phyloP scores from a whole-genome alignment of 2,113 vertebrate genomes.

The Prolemur simus region DNA sequence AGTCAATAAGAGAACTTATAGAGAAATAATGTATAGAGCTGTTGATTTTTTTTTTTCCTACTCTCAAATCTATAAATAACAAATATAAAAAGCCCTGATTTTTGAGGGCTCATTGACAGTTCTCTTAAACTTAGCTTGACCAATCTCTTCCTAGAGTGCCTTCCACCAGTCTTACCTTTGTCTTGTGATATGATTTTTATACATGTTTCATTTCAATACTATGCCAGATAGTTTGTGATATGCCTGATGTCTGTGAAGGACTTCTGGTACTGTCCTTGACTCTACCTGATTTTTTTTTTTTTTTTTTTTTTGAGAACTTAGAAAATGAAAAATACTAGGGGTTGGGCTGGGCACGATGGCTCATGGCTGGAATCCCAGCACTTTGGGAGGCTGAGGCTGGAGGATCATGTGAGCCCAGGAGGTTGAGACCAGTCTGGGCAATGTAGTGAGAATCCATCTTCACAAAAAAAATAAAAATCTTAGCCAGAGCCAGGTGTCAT shows the following conservation, averaged over 20 bases:
- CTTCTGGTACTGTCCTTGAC: not conserved
- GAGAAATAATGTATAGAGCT: not conserved
- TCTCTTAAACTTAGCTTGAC: not conserved
- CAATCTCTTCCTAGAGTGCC: not conserved
- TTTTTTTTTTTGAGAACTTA: not conserved
- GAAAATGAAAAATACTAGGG: not conserved
- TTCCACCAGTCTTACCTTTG: not conserved
- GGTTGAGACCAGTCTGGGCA: too few species aligned
- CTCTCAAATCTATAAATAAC: not conserved
- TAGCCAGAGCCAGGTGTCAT: too few species aligned
- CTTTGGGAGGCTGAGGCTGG: too few species aligned
- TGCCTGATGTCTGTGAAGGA: not conserved
- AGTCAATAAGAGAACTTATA: not conserved
- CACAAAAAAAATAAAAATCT: too few species aligned
- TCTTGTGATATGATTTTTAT: not conserved
- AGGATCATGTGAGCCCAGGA: too few species aligned
- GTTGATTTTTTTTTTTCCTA: not conserved
- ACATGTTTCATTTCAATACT: not conserved
- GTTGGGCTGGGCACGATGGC: too few species aligned
- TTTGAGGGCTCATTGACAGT: not conserved
- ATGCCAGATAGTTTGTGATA: not conserved
- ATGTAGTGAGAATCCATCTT: too few species aligned
- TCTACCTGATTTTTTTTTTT: not conserved
- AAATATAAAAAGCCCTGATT: not conserved
- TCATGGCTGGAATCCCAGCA: too few species aligned